phyloP scores from a whole-genome alignment of 2,797 vertebrate species.

The Propithecus deckenii region DNA sequence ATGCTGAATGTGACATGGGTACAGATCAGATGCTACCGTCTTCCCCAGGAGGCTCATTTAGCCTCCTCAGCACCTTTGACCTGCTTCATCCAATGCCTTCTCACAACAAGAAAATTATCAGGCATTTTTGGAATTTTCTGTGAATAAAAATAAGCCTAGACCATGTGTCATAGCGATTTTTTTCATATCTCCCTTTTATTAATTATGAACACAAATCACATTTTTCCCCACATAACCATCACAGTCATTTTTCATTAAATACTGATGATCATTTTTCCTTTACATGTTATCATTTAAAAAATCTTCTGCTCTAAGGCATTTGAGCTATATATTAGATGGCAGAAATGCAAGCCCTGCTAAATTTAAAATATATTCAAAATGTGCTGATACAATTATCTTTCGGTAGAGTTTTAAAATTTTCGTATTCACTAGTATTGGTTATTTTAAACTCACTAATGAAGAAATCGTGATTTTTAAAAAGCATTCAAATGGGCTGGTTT shows the following conservation, averaged over 20 bases:
- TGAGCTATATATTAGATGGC: not conserved
- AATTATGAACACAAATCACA: not conserved
- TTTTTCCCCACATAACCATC: not conserved
- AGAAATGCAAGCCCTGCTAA: not conserved
- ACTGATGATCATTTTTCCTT: not conserved
- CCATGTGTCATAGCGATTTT: accelerated
- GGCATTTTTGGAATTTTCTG: not conserved
- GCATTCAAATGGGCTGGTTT: not conserved
- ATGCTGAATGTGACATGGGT: not conserved
- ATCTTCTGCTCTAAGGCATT: not conserved
- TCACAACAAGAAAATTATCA: not conserved
- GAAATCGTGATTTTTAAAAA: not conserved
- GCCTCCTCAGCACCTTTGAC: not conserved
- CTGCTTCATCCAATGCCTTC: not conserved
- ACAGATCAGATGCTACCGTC: not conserved
- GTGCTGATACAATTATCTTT: not conserved
- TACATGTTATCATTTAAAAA: not conserved
- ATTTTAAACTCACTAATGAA: not conserved
- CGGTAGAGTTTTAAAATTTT: not conserved
- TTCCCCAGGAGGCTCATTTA: not conserved
- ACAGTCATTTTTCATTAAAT: not conserved
- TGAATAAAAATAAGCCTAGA: not conserved
- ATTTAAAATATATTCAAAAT: not conserved
- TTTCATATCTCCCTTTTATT: not conserved
- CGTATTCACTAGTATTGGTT: not conserved